These are phyloP conservation scores for Aphis gossypii DNA, from an alignment of 1,140 invertebrate species.

Conservation along the genomic window DNA sequence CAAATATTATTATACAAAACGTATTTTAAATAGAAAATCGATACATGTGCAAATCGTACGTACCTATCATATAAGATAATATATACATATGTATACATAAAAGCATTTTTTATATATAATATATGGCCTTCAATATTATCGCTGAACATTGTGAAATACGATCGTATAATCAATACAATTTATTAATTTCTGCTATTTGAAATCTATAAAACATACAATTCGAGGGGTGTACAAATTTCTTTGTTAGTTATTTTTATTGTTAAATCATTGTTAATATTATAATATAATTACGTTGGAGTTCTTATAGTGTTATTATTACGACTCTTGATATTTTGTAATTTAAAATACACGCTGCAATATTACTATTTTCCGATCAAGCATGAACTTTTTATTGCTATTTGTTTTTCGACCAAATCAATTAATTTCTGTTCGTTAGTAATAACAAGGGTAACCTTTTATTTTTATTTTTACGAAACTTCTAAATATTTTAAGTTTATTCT, in stretches of 20 bases:
- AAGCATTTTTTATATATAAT: neutral
- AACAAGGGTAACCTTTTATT: neutral
- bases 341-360: neutral
- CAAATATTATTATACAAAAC: slow-evolving; percentile 36
- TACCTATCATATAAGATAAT: neutral
- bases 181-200: neutral
- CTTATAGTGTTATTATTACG: neutral
- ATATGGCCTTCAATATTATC: neutral
- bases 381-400: slow-evolving; percentile 28
- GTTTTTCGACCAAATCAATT: neutral
- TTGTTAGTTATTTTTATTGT: neutral
- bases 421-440: slow-evolving; percentile 25
- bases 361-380: slow-evolving; percentile 10
- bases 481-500: slow-evolving; percentile 6
- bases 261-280: neutral
- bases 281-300: neutral
- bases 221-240: neutral
- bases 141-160: neutral
- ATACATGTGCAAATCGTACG: neutral
- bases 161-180: neutral
- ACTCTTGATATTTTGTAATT: neutral
- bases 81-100: neutral
- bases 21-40: slow-evolving; percentile 29
- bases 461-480: neutral
- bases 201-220: neutral